Base-by-base conservation (phyloP, 2,113 vertebrate genomes). In the Alethe diademata region DNA sequence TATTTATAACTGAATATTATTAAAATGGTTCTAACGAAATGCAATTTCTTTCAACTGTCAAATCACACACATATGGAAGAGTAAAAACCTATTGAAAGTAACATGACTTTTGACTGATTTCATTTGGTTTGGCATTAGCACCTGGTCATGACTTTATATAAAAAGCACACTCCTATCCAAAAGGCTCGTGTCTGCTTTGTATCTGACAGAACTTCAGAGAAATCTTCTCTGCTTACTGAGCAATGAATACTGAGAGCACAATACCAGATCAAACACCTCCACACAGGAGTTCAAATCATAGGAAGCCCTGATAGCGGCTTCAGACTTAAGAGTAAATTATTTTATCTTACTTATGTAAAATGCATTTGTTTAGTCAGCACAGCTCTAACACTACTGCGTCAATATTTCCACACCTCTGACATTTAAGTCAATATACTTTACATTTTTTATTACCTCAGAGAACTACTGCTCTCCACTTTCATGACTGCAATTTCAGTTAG, bases 261-360 rank as follows among this genome's bases (percentile, higher is more conserved):
- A 36, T 1, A 51, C 19, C 42, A 83, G 54, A 79, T 62, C 88
- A 76, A 93, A 90, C 1, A 74, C 51, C 48, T 88, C 54, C 23
- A 53, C 60, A 80, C 47, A 64, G 29, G n/a, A 76, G n/a, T 45
- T 86, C 82, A 86, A 62, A 47, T 33, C 31, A 70, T 12, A 61
- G 31, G 51, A 62, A 92, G 62, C 36, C 28, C 45, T 33, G 71
- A 83, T 88, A 85, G 0, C 0, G 0, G 25, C 74, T 67, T 91
- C 81, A 75, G 81, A 74, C 38, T 43, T 64, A 62, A 70, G 53
- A 74, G 57, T 51, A 78, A 86, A 90, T 35, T 23, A 71, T 62
- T 90, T 96, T 90, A 95, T 95, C 87, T 95, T 60, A 51, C 85
- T 60, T 80, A 60, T 56, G 43, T 71, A 93, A 93, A 84, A 76